Percentiles rank a stretch among this genome's conserved stretches.
Conservation (phyloP, 2,888 invertebrate genomes). For the Amaurobius ferox region DNA sequence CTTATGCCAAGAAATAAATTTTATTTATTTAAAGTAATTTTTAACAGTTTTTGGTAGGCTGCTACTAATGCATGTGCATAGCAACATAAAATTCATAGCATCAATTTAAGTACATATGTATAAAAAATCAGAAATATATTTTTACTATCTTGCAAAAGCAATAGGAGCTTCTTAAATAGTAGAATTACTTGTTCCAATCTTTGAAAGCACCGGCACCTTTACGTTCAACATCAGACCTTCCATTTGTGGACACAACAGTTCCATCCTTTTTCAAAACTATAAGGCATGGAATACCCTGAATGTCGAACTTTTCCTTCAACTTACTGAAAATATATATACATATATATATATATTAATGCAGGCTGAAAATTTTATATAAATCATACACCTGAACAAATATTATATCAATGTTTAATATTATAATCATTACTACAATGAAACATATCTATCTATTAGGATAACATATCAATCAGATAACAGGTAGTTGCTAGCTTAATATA, state of each 20-base stretch:
- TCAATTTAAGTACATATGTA: too few species aligned
- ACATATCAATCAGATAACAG: too few species aligned
- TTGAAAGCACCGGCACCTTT: conserved; percentile 52
- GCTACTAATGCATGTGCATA: too few species aligned
- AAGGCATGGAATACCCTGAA: conserved; percentile 79
- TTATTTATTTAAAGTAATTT: too few species aligned
- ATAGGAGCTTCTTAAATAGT: neutral
- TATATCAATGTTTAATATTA: too few species aligned
- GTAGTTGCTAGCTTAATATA: too few species aligned
- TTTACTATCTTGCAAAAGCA: neutral
- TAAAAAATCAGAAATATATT: neutral
- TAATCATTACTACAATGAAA: too few species aligned
- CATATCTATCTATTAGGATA: too few species aligned
- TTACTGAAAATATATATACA: conserved; percentile 75
- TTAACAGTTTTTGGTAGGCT: too few species aligned
- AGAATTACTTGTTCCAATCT: conserved; percentile 56
- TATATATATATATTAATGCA: neutral
- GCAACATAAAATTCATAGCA: too few species aligned
- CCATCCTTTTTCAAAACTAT: conserved; percentile 78
- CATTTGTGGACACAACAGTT: conserved; percentile 77
- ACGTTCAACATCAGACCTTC: conserved; percentile 78
- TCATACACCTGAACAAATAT: too few species aligned
- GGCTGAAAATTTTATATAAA: neutral
- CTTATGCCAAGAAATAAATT: too few species aligned
- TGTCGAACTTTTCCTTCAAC: conserved; percentile 77